Conservation (phyloP, 64 coral and sea anemone genomes). For the Dendrophyllia cribrosa region DNA sequence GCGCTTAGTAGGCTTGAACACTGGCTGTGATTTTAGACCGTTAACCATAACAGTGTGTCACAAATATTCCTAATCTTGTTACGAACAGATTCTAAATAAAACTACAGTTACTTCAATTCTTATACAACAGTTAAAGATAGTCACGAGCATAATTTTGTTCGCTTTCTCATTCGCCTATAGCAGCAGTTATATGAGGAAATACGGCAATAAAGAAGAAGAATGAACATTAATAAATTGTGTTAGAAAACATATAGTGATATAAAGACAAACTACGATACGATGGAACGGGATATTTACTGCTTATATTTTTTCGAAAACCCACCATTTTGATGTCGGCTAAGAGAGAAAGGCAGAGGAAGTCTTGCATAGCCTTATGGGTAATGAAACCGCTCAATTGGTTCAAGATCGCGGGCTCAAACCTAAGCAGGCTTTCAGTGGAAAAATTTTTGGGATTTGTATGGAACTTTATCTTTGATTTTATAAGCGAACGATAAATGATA, state of each 20-base stretch:
- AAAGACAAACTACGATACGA: constrained; percentile 7
- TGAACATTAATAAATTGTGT: background rate
- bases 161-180: background rate
- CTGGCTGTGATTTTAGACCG: background rate
- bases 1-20: too few relatives aligned
- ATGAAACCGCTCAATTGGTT: background rate
- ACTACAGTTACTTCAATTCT: background rate
- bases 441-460: too few relatives aligned
- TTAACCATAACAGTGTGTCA: background rate
- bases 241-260: background rate
- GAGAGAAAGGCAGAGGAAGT: constrained; percentile 30
- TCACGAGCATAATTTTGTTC: background rate
- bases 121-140: background rate
- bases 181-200: background rate
- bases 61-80: too few relatives aligned
- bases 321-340: constrained; percentile 81
- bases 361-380: constrained; percentile 66
- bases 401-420: background rate
- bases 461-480: too few relatives aligned
- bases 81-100: background rate
- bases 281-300: constrained; percentile 68
- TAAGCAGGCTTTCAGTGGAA: too few relatives aligned
- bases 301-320: constrained; percentile 34
- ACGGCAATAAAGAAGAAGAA: background rate
- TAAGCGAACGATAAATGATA: too few relatives aligned